Percentiles rank a stretch among this genome's conserved stretches.
Conservation (phyloP, 2,113 vertebrate species). For the Dromiciops gliroides region DNA sequence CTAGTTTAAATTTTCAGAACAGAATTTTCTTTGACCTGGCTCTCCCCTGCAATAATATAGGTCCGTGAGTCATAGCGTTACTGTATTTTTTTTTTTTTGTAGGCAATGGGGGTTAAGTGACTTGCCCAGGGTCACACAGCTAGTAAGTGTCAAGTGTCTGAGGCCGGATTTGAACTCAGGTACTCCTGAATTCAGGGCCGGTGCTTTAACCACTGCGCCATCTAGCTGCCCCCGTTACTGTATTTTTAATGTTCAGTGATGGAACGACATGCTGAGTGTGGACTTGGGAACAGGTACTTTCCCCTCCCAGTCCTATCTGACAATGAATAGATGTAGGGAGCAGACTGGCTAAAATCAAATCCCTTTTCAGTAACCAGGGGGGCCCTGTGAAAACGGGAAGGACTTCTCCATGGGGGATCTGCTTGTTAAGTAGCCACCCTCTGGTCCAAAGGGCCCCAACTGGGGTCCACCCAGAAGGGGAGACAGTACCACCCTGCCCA, state of each 20-base stretch:
- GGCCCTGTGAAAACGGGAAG: not conserved
- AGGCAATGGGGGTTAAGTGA: no score
- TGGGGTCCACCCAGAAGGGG: not conserved
- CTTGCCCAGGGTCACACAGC: no score
- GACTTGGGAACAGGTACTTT: not conserved
- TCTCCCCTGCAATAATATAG: not conserved
- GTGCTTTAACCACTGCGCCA: no score
- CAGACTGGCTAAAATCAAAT: not conserved
- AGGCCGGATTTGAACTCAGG: no score
- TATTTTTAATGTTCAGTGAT: not conserved
- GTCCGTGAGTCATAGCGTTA: not conserved
- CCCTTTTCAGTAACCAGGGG: not conserved
- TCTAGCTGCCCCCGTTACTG: no score
- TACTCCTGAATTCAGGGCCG: no score
- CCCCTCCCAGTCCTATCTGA: not conserved
- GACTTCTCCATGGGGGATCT: not conserved
- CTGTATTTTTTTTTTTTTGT: not conserved
- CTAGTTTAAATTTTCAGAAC: not conserved
- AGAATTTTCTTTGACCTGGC: not conserved
- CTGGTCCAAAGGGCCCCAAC: not conserved
- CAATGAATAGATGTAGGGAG: no score
- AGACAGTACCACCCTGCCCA: not conserved
- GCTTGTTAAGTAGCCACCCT: not conserved
- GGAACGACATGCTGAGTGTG: not conserved
- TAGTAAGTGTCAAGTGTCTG: no score